These are phyloP conservation scores for Xanthostigma xanthostigma DNA, from an alignment of 2,888 invertebrate species.

Conservation along the genomic window DNA sequence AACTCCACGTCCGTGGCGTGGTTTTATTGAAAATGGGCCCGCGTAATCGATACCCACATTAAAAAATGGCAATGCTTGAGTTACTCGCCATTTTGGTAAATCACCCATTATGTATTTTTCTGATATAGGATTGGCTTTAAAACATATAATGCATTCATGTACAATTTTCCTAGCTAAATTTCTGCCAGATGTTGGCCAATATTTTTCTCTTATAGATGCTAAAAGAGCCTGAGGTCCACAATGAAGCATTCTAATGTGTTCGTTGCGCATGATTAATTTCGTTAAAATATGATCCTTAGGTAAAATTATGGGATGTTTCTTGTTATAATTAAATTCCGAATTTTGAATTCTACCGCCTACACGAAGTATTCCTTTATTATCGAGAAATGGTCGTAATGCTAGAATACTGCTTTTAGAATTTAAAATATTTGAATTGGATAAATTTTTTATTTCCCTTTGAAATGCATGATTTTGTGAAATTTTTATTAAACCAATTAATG, in stretches of 20 bases:
- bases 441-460: background rate
- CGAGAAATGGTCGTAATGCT: background rate
- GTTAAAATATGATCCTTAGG: background rate
- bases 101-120: background rate
- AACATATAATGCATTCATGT: no score
- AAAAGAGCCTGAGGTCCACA: background rate
- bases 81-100: background rate
- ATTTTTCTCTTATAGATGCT: background rate
- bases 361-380: background rate
- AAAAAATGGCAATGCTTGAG: background rate
- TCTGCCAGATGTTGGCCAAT: no score
- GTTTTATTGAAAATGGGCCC: background rate
- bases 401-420: background rate
- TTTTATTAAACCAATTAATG: background rate
- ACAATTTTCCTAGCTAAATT: no score
- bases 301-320: background rate
- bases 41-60: background rate
- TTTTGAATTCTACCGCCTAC: background rate
- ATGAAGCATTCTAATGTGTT: background rate
- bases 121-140: background rate
- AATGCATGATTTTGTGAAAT: background rate
- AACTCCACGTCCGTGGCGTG: background rate
- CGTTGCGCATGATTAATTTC: background rate
- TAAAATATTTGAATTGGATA: background rate
- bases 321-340: background rate